Evolutionary conservation across 2,797 vertebrate genomes (phyloP), one percentile per base, ranked within the genome.

Genomic region (Heteromormyrus szaboi): DNA sequence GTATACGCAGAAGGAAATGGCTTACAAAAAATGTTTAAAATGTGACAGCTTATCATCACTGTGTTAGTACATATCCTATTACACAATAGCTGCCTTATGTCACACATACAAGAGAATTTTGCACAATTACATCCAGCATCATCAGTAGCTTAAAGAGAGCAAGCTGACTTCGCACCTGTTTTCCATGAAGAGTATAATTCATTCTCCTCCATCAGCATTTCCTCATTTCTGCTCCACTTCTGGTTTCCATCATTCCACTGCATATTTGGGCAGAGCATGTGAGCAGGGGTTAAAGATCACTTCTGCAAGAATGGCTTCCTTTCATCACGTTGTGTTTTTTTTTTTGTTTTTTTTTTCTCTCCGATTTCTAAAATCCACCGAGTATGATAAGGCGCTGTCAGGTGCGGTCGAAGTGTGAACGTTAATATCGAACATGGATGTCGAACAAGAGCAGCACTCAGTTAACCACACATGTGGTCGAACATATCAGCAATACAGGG

Each of bases 161-260:
- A 17, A 2, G 41, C 44, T 65, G 22, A 83, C 22, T 72, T 6
- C 7, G 92, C 93, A 98, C 97, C 8, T 87, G 94, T 93, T 90
- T 94, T 93, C 97, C 96, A 96, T 48, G 96, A 95, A 0, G 96
- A 97, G 89, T 98, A 98, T 90, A 98, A 95, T 12, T 96, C 94
- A 87, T 98, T 98, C 88, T 98, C 96, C 76, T 96, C 96, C 97
- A 97, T 96, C 88, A 89, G 92, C n/a, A 93, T 88, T 0, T 0
- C 59, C 62, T 92, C 92, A 89, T 89, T 93, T 92, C 84, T 89
- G 59, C 90, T 90, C 19, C 91, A 87, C 88, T 92, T 91, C 89
- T 91, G 79, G 29, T 90, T 90, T 91, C 90, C 92, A 92, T 94
- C 90, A 92, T 93, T 94, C 90, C 90, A 94, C 95, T 92, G 91